phyloP scores from a whole-genome alignment of 2,113 vertebrate genomes.

The Arenaria interpres region DNA sequence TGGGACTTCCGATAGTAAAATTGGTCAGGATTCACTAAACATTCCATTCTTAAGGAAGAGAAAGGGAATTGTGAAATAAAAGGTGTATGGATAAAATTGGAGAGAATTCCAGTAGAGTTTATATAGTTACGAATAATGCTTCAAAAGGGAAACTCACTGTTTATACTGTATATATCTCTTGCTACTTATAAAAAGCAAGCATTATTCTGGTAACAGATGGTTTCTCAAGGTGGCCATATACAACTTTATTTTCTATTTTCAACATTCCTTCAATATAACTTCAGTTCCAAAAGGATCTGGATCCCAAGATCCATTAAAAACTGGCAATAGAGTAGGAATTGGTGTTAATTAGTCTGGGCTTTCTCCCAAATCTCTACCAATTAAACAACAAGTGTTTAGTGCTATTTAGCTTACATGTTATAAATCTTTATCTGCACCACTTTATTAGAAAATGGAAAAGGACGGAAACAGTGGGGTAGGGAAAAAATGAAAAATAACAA shows the following conservation, averaged over 20 bases:
- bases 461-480: background rate
- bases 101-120: background rate
- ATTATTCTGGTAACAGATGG: background rate
- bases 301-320: constrained; percentile 11
- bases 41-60: background rate
- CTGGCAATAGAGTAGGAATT: background rate
- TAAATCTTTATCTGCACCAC: constrained; percentile 1
- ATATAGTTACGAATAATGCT: background rate
- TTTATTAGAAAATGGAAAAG: background rate
- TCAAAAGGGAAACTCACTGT: background rate
- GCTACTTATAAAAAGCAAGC: background rate
- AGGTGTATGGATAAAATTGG: background rate
- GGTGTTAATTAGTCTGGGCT: constrained; percentile 53
- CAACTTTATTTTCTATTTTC: constrained; percentile 17
- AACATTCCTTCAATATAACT: background rate
- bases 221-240: background rate
- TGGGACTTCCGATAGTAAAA: background rate
- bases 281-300: constrained; percentile 6
- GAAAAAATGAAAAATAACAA: background rate
- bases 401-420: background rate
- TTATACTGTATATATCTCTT: background rate
- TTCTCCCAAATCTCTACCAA: constrained; percentile 47
- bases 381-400: constrained; percentile 41
- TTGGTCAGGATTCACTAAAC: background rate
- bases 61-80: background rate